Evolutionary conservation across 2,888 invertebrate genomes (phyloP), one percentile per base, ranked within the genome.

Genomic region (Gasteruption jaculator): DNA sequence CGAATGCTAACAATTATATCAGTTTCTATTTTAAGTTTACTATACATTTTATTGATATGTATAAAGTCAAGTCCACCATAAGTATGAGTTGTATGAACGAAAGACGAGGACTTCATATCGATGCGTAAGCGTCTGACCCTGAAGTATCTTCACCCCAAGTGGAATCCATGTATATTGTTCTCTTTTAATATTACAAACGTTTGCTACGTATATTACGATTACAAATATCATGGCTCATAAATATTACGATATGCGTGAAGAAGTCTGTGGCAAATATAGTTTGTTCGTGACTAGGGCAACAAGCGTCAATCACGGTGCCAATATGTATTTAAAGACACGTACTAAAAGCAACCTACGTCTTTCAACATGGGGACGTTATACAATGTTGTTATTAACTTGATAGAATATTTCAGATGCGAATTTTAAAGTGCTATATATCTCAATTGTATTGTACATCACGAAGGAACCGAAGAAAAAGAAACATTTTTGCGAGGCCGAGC

Each of bases 271-370:
- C 63, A 58, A 66, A 66, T 65, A 65, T 65, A 63, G 61, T 65
- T 65, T 63, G 59, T 63, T 58, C 66, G 65, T 66, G 66, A 66
- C 60, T 54, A 32, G 65, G 56, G 59, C 58, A 53, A 51, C 59
- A 65, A 63, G 55, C 56, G 50, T 54, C 50, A 49, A 48, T 49
- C 46, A 54, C 54, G 54, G 54, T n/a, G n/a, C n/a, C n/a, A n/a
- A n/a, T n/a, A n/a, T n/a, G n/a, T n/a, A n/a, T n/a, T n/a, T n/a
- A n/a, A n/a, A n/a, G n/a, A n/a, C n/a, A n/a, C n/a, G n/a, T n/a
- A n/a, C n/a, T n/a, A n/a, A n/a, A n/a, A n/a, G n/a, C n/a, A n/a
- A n/a, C n/a, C n/a, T n/a, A n/a, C n/a, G n/a, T n/a, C n/a, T n/a
- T n/a, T n/a, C n/a, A n/a, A n/a, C n/a, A n/a, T n/a, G n/a, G n/a